phyloP scores from a whole-genome alignment of 2,888 invertebrate genomes.

The Subacronicta megacephala region DNA sequence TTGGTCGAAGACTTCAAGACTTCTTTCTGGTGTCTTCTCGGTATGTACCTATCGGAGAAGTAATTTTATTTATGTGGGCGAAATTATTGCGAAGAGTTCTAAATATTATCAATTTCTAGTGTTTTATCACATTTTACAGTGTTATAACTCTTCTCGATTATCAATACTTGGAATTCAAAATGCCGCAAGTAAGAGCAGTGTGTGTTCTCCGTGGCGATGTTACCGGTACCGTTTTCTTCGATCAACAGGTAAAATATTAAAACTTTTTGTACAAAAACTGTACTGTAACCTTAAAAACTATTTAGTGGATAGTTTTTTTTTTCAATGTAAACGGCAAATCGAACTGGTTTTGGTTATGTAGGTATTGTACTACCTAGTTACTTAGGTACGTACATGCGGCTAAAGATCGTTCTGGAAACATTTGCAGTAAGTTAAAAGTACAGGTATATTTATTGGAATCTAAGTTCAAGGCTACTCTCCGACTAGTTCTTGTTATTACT shows the following conservation, averaged over 20 bases:
- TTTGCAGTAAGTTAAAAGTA: too few species aligned
- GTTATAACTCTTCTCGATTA: not conserved
- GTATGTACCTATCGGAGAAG: not conserved
- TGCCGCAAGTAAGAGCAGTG: conserved; percentile 93
- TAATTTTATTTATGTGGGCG: conserved; percentile 22
- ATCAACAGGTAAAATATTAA: conserved; percentile 90
- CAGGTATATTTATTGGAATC: too few species aligned
- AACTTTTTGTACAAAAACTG: conserved; percentile 6
- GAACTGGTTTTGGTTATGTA: not conserved
- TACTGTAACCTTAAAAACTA: conserved; percentile 33
- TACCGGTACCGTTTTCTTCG: conserved; percentile 94
- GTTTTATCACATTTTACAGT: conserved; percentile 1
- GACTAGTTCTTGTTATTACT: too few species aligned
- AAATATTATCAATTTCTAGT: not conserved
- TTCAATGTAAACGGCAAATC: not conserved
- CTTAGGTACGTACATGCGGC: conserved; percentile 19
- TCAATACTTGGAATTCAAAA: conserved; percentile 61
- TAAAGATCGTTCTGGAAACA: conserved; percentile 42
- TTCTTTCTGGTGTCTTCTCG: too few species aligned
- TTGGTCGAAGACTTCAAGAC: too few species aligned
- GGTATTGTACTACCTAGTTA: conserved; percentile 9
- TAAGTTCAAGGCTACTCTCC: too few species aligned
- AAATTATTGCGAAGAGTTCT: conserved; percentile 22
- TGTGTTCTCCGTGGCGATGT: conserved; percentile 96
- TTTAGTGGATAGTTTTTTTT: conserved; percentile 7